Evolutionary conservation across 2,797 vertebrate species (phyloP).

Genomic region (Catamblyrhynchus diadema): DNA sequence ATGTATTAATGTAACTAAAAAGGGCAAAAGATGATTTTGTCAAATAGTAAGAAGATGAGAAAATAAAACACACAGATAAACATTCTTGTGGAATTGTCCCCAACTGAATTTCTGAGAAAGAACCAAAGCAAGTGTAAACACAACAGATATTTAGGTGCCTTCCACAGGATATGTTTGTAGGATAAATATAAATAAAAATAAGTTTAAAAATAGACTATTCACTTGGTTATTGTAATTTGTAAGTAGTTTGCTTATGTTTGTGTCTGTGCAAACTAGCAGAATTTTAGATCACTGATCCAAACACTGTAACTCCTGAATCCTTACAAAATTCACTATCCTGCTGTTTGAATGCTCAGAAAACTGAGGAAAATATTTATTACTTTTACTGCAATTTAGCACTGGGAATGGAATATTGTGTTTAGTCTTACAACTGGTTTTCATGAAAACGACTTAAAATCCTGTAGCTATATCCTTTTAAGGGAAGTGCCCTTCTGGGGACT

Average conservation of each 20-base stretch:
- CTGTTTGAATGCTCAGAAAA: background rate
- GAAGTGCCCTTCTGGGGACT: background rate
- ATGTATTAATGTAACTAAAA: background rate
- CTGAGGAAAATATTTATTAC: background rate
- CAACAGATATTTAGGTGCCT: background rate
- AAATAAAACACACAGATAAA: background rate
- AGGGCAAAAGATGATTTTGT: background rate
- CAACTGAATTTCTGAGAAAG: background rate
- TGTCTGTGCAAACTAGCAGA: background rate
- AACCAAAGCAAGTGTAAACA: background rate
- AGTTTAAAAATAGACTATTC: background rate
- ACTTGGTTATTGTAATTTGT: background rate
- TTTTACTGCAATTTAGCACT: background rate
- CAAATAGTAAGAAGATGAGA: background rate
- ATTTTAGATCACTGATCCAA: background rate
- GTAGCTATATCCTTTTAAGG: background rate
- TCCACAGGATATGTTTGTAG: background rate
- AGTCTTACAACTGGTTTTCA: background rate
- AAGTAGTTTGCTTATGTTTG: background rate
- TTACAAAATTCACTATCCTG: background rate
- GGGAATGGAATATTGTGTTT: background rate
- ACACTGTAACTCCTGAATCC: background rate
- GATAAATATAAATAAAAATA: background rate
- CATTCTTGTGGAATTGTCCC: background rate
- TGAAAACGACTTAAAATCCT: constrained; percentile 16